Conservation (phyloP, 2,797 vertebrate genomes). For the Sternotherus odoratus region DNA sequence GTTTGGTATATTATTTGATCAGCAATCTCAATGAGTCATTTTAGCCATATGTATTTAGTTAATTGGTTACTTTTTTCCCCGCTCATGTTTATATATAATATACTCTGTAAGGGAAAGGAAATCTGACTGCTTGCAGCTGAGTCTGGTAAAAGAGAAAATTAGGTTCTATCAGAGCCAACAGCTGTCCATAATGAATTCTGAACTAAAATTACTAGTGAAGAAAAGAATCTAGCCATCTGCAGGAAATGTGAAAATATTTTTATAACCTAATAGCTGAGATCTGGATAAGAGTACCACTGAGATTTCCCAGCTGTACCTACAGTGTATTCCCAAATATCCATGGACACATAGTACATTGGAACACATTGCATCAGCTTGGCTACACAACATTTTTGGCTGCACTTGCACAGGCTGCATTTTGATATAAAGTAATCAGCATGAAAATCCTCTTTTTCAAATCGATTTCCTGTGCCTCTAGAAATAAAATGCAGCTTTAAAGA, state of each 20-base stretch:
- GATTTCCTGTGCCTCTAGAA: slow-evolving; percentile 63
- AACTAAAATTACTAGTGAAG: slow-evolving; percentile 82
- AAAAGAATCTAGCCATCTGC: slow-evolving; percentile 84
- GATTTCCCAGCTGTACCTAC: slow-evolving; percentile 83
- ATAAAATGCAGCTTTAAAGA: slow-evolving; percentile 77
- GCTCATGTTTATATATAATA: slow-evolving; percentile 81
- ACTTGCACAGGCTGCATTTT: slow-evolving; percentile 77
- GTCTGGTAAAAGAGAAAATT: slow-evolving; percentile 81
- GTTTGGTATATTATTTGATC: slow-evolving; percentile 80
- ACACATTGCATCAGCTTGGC: slow-evolving; percentile 73
- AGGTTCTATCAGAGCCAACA: slow-evolving; percentile 83
- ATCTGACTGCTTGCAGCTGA: slow-evolving; percentile 81
- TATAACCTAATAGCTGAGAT: slow-evolving; percentile 81
- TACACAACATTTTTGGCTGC: slow-evolving; percentile 56
- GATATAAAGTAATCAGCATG: slow-evolving; percentile 77
- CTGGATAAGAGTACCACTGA: slow-evolving; percentile 78
- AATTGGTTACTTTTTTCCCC: slow-evolving; percentile 79
- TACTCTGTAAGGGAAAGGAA: slow-evolving; percentile 77
- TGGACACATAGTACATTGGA: slow-evolving; percentile 64
- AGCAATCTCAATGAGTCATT: slow-evolving; percentile 76
- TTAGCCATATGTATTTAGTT: slow-evolving; percentile 80
- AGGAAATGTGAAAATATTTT: slow-evolving; percentile 86
- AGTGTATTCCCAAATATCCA: slow-evolving; percentile 72
- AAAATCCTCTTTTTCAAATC: slow-evolving; percentile 73
- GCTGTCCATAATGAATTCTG: slow-evolving; percentile 85